Evolutionary conservation across 2,888 invertebrate species (phyloP).

Genomic region (Stenodema calcarata): DNA sequence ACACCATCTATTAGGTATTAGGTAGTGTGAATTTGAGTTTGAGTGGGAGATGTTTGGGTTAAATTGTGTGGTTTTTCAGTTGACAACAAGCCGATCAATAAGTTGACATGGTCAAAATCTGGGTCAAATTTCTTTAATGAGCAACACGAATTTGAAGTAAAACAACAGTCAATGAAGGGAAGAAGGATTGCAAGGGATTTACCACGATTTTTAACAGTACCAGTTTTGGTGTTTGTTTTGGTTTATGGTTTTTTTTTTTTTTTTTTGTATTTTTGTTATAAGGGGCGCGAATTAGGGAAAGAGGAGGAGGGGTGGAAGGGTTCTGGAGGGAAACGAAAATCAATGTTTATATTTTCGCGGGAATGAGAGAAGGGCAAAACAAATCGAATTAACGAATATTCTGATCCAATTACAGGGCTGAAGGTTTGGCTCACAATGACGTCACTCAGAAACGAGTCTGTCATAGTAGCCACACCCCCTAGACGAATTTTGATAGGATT

Average conservation of each 20-base stretch:
- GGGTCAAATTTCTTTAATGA: not conserved
- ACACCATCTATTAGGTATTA: too few species aligned
- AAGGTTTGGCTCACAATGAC: not conserved
- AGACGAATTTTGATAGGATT: not conserved
- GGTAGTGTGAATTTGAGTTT: too few species aligned
- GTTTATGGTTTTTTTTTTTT: too few species aligned
- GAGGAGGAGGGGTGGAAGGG: not conserved
- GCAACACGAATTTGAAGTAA: not conserved
- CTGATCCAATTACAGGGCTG: conserved; percentile 13
- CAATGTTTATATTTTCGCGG: not conserved
- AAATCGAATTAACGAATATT: conserved; percentile 17
- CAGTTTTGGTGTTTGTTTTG: too few species aligned
- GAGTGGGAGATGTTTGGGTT: not conserved
- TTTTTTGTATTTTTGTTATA: too few species aligned
- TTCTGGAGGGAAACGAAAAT: not conserved
- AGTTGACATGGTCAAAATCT: not conserved
- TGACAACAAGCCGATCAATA: not conserved
- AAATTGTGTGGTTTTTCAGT: not conserved
- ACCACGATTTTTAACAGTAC: too few species aligned
- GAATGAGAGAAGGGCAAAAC: not conserved
- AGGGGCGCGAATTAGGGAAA: too few species aligned
- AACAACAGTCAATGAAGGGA: too few species aligned
- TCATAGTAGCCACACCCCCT: not conserved
- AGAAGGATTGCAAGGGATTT: too few species aligned
- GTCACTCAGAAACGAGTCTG: not conserved